Conservation (phyloP, 2,797 vertebrate species). For the Antrozous pallidus region DNA sequence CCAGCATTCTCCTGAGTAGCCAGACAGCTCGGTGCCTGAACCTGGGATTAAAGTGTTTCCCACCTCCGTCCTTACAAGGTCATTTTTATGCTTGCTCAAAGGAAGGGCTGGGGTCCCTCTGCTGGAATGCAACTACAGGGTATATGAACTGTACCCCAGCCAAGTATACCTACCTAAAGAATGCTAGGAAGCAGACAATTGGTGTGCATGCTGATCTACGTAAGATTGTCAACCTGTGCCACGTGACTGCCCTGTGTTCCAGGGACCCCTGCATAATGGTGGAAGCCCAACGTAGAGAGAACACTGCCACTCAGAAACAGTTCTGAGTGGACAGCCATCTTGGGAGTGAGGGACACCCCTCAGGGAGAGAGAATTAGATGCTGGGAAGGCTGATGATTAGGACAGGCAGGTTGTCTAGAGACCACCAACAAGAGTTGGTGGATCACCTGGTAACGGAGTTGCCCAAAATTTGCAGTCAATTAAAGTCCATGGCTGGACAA, state of each 20-base stretch:
- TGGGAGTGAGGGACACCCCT: background rate
- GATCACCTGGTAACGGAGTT: background rate
- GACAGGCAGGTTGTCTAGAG: background rate
- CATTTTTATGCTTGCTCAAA: background rate
- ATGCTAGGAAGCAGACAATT: background rate
- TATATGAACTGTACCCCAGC: background rate
- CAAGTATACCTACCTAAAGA: background rate
- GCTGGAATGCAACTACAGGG: background rate
- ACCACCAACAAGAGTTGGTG: background rate
- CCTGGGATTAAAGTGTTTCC: background rate
- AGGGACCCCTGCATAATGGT: background rate
- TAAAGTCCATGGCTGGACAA: background rate
- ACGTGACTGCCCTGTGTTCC: background rate
- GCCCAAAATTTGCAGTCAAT: background rate
- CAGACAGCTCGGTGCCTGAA: background rate
- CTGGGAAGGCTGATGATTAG: background rate
- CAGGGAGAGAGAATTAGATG: background rate
- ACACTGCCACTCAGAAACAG: background rate
- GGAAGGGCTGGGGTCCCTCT: background rate
- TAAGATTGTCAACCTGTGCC: background rate
- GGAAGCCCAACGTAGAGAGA: background rate
- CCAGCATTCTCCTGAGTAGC: background rate
- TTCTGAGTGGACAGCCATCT: background rate
- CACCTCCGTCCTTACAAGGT: background rate
- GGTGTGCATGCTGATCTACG: background rate